Percentiles rank a stretch among this genome's conserved stretches.
Conservation (phyloP, 2,888 invertebrate genomes). For the Smittia sp. region DNA sequence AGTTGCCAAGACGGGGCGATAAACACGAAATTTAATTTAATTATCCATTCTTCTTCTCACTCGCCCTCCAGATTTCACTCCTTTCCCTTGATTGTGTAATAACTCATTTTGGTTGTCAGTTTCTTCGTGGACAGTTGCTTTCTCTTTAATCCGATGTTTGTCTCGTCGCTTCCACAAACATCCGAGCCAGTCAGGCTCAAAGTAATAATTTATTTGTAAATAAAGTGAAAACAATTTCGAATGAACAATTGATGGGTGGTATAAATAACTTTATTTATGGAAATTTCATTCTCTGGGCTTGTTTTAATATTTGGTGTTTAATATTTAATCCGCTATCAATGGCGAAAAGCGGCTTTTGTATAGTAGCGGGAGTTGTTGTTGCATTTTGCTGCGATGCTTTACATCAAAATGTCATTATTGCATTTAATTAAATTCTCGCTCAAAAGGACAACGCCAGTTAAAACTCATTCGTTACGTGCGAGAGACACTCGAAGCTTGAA, state of each 20-base stretch:
- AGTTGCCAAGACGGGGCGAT: conserved; percentile 4
- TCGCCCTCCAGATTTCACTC: neutral
- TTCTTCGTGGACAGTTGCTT: neutral
- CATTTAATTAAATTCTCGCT: conserved; percentile 40
- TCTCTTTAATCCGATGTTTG: neutral
- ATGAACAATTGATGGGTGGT: conserved; percentile 29
- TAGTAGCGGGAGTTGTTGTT: conserved; percentile 15
- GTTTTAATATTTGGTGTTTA: conserved; percentile 34
- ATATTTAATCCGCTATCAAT: conserved; percentile 40
- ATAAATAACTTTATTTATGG: conserved; percentile 39
- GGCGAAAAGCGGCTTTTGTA: conserved; percentile 23
- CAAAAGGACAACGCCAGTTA: conserved; percentile 26
- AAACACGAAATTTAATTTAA: conserved; percentile 41
- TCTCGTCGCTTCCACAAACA: neutral
- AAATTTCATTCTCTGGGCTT: conserved; percentile 10
- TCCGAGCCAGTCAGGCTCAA: neutral
- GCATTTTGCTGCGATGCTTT: conserved; percentile 18
- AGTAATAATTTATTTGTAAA: conserved; percentile 39
- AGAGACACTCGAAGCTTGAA: neutral
- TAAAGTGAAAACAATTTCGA: conserved; percentile 34
- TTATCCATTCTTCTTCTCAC: conserved; percentile 23
- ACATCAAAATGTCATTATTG: conserved; percentile 40
- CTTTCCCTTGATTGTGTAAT: neutral
- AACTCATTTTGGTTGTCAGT: neutral
- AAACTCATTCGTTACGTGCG: neutral